These are phyloP conservation scores for Drosophila fungiperda DNA, from an alignment of 2,888 invertebrate genomes.

Conservation along the genomic window DNA sequence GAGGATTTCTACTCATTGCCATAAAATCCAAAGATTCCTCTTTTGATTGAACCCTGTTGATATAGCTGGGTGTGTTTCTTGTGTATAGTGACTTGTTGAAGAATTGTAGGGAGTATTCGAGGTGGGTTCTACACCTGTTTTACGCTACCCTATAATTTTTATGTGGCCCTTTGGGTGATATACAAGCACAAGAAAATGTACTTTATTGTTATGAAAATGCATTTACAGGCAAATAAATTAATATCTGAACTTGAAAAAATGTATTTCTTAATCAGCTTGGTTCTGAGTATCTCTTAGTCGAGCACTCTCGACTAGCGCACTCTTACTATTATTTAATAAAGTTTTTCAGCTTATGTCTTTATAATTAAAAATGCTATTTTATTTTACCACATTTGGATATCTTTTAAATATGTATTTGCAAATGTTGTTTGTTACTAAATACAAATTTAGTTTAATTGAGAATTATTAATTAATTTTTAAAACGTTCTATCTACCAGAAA, in stretches of 20 bases:
- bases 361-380: not conserved
- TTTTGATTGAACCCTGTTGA: not conserved
- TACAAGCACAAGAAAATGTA: not conserved
- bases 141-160: not conserved
- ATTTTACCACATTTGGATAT: not conserved
- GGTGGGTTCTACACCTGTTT: rapidly evolving
- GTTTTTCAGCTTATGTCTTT: not conserved
- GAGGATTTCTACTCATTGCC: not conserved
- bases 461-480: not conserved
- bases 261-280: not conserved
- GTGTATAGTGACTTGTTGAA: not conserved
- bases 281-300: not conserved
- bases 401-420: not conserved
- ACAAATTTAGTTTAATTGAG: not conserved
- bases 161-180: too few species aligned
- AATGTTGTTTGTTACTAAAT: not conserved
- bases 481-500: not conserved
- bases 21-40: not conserved
- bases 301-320: not conserved
- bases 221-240: not conserved
- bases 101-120: not conserved
- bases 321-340: not conserved
- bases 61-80: not conserved
- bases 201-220: not conserved
- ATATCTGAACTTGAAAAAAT: too few species aligned